Conservation (phyloP, 2,888 invertebrate species). For the Lepidocyrtinus sp. region DNA sequence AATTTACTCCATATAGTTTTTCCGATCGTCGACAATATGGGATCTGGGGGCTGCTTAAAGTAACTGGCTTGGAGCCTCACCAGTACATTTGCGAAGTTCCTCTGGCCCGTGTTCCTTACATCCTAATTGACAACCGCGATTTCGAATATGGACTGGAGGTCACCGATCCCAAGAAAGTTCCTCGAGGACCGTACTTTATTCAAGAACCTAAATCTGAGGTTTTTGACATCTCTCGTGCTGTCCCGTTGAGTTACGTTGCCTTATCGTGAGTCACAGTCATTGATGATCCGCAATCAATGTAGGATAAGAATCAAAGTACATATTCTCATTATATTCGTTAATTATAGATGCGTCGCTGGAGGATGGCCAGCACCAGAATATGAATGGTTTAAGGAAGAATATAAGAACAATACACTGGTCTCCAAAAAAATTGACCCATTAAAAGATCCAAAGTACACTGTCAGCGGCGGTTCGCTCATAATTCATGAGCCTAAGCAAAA, state of each 20-base stretch:
- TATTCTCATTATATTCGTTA: too few species aligned
- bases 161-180: slow-evolving; percentile 84
- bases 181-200: slow-evolving; percentile 90
- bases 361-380: slow-evolving; percentile 93
- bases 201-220: slow-evolving; percentile 87
- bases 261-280: slow-evolving; percentile 76
- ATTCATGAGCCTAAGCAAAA: slow-evolving; percentile 85
- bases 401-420: slow-evolving; percentile 83
- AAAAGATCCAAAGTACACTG: slow-evolving; percentile 81
- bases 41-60: slow-evolving; percentile 88
- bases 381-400: slow-evolving; percentile 91
- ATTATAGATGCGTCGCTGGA: slow-evolving; percentile 82
- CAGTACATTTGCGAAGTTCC: slow-evolving; percentile 92
- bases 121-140: slow-evolving; percentile 80
- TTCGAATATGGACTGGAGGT: slow-evolving; percentile 90
- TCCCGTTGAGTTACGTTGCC: slow-evolving; percentile 81
- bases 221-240: slow-evolving; percentile 84
- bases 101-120: slow-evolving; percentile 80
- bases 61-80: slow-evolving; percentile 83
- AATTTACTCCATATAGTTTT: slow-evolving; percentile 71
- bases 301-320: too few species aligned
- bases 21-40: slow-evolving; percentile 77
- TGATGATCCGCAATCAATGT: too few species aligned
- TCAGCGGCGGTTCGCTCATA: slow-evolving; percentile 92
- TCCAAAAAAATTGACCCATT: slow-evolving; percentile 85